A percentile compares a stretch with the other conserved stretches of the same genome.
phyloP scores from a whole-genome alignment of 2,113 vertebrate species.

The Pundamilia nyererei region DNA sequence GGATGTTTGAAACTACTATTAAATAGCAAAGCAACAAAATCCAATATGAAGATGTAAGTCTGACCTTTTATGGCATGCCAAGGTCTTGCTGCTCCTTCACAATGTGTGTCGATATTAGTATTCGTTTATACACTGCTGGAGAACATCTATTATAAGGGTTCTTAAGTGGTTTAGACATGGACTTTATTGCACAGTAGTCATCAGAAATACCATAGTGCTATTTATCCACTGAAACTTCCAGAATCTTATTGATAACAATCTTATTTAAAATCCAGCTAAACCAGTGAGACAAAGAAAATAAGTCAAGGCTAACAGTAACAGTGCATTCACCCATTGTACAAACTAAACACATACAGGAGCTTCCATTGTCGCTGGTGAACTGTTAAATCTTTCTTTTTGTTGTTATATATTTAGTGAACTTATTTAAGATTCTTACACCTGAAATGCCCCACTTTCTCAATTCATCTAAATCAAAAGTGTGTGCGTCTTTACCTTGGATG shows the following conservation, averaged over 20 bases:
- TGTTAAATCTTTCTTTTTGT: neutral
- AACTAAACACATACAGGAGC: neutral
- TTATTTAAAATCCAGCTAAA: neutral
- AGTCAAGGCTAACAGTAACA: neutral
- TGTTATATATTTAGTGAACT: neutral
- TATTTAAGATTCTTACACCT: neutral
- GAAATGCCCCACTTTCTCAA: neutral
- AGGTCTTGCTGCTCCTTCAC: neutral
- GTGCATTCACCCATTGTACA: neutral
- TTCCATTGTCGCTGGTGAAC: conserved; percentile 34
- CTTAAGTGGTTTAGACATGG: neutral
- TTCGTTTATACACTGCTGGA: neutral
- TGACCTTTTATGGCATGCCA: neutral
- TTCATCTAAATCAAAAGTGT: neutral
- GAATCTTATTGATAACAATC: neutral
- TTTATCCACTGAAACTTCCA: neutral
- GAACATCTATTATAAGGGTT: neutral
- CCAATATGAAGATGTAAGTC: neutral
- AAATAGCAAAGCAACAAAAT: neutral
- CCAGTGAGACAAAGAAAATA: neutral
- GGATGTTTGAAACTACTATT: neutral
- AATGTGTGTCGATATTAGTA: neutral
- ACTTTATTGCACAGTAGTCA: neutral
- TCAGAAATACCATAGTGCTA: neutral
- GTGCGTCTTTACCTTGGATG: conserved; percentile 82